Evolutionary conservation across 1,140 invertebrate genomes (phyloP).

Genomic region (Mizuhopecten yessoensis): DNA sequence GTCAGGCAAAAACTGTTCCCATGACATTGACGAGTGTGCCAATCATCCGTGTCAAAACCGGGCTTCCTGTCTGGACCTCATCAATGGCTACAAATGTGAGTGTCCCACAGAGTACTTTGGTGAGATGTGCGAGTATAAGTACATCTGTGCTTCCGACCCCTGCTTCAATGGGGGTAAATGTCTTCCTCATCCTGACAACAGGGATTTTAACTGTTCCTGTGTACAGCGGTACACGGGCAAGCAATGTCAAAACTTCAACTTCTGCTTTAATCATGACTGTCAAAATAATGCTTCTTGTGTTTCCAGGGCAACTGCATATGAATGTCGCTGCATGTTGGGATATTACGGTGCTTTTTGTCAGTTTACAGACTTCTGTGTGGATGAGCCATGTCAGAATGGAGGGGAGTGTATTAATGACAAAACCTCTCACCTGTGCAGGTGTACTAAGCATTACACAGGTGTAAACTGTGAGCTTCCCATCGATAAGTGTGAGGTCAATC

Average conservation of each 20-base stretch:
- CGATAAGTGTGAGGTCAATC: conserved; percentile 68
- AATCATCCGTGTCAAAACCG: conserved; percentile 76
- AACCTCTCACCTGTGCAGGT: conserved; percentile 64
- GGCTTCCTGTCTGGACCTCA: conserved; percentile 81
- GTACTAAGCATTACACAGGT: conserved; percentile 64
- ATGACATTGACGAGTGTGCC: conserved; percentile 84
- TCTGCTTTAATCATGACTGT: conserved; percentile 47
- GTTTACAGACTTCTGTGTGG: conserved; percentile 62
- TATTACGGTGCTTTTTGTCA: conserved; percentile 70
- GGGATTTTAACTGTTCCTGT: conserved; percentile 69
- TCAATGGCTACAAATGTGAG: conserved; percentile 73
- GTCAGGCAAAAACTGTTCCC: conserved; percentile 71
- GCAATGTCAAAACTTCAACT: conserved; percentile 58
- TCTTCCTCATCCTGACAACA: conserved; percentile 62
- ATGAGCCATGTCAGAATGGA: conserved; percentile 64
- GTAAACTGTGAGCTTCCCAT: conserved; percentile 67
- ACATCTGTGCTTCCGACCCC: conserved; percentile 63
- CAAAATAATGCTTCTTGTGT: conserved; percentile 65
- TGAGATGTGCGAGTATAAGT: conserved; percentile 78
- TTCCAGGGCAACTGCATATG: conserved; percentile 47
- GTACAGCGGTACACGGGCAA: conserved; percentile 61
- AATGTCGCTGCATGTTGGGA: conserved; percentile 60
- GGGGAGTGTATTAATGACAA: conserved; percentile 67
- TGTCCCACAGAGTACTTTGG: conserved; percentile 72
- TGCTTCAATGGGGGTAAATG: conserved; percentile 75